A percentile compares a stretch with the other conserved stretches of the same genome.
Evolutionary conservation across 2,888 invertebrate genomes (phyloP).

Genomic region (Tenodera sinensis): DNA sequence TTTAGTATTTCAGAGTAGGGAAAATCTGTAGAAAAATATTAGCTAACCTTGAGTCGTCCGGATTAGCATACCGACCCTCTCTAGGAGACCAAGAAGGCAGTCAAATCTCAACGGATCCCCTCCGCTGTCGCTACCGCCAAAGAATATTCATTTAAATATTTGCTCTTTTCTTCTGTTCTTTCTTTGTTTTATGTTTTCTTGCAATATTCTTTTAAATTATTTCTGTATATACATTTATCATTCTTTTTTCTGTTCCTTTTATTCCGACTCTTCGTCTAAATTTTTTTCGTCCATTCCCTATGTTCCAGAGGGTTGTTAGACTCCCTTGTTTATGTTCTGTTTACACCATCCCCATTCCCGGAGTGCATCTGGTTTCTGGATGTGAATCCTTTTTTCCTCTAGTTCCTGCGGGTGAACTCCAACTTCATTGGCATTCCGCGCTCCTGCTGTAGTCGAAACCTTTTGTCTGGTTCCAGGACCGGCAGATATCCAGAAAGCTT

Average conservation of each 20-base stretch:
- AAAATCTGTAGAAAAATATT: no score
- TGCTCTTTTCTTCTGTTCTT: not conserved
- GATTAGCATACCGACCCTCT: no score
- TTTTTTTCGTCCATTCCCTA: not conserved
- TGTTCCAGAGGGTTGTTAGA: not conserved
- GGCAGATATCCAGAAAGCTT: conserved; percentile 5
- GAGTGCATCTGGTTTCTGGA: not conserved
- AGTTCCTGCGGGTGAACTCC: not conserved
- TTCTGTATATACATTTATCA: not conserved
- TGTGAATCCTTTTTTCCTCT: not conserved
- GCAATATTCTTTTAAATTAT: not conserved
- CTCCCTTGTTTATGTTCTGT: not conserved
- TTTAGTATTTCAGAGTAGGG: no score
- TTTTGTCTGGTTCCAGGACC: not conserved
- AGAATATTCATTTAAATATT: no score
- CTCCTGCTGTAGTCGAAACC: not conserved
- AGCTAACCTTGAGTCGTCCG: no score
- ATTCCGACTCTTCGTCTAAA: not conserved
- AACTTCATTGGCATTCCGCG: not conserved
- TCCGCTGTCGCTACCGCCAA: no score
- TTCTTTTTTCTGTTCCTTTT: not conserved
- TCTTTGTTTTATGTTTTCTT: not conserved
- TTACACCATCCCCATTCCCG: not conserved
- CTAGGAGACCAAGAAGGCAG: no score
- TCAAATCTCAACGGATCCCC: no score